Conservation (phyloP, 2,113 vertebrate genomes). For the Herpetotheres cachinnans region DNA sequence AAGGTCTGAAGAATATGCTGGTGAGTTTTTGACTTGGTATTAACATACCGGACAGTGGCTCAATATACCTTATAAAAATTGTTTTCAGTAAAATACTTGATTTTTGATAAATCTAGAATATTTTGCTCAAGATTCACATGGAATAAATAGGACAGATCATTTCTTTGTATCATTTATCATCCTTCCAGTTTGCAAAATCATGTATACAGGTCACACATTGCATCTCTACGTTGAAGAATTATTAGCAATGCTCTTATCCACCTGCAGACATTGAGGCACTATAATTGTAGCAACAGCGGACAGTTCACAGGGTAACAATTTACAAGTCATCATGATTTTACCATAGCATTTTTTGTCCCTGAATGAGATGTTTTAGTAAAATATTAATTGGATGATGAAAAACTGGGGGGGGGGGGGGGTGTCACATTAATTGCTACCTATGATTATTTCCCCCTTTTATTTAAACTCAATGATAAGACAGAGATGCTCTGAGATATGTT, state of each 20-base stretch:
- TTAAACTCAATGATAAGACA: background rate
- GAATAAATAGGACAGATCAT: background rate
- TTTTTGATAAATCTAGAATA: background rate
- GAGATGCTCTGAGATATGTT: background rate
- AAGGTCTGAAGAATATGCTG: background rate
- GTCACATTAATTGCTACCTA: background rate
- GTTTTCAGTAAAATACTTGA: background rate
- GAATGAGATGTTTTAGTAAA: background rate
- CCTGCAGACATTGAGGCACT: background rate
- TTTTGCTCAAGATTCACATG: background rate
- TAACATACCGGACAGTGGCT: background rate
- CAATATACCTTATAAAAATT: background rate
- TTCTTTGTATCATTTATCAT: background rate
- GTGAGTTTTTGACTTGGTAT: background rate
- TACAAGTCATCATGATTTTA: background rate
- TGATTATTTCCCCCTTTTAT: background rate
- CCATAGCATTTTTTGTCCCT: background rate
- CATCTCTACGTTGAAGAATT: background rate
- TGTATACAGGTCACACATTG: fast-evolving
- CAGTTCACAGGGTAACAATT: background rate
- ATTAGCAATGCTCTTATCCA: background rate
- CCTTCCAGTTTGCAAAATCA: background rate
- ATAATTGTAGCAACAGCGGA: background rate
- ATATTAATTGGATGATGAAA: background rate
- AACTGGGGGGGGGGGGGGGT: background rate